These are phyloP conservation scores for Aurelia aurita DNA, from an alignment of 30 jellyfish, hydroid and myxozoan genomes.

Conservation along the genomic window DNA sequence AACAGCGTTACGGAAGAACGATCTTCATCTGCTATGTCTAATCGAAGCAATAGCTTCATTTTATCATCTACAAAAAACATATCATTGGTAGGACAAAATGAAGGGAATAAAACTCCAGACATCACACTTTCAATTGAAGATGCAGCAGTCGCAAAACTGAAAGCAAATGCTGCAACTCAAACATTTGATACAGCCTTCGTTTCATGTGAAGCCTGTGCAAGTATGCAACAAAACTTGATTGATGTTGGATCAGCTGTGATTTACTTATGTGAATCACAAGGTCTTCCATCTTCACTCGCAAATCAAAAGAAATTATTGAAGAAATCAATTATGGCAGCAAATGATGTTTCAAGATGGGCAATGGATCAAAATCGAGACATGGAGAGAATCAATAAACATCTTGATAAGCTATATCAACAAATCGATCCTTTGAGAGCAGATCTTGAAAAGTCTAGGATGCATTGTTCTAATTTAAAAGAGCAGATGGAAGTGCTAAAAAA, in stretches of 20 bases:
- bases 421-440: constrained; percentile 72
- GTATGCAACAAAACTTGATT: constrained; percentile 78
- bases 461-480: constrained; percentile 21
- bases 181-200: constrained; percentile 93
- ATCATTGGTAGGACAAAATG: constrained; percentile 4
- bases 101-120: not conserved
- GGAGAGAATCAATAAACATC: constrained; percentile 70
- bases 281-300: constrained; percentile 85
- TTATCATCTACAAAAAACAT: not conserved
- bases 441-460: constrained; percentile 37
- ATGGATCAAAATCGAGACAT: constrained; percentile 82
- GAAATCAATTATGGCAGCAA: constrained; percentile 77
- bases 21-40: constrained; percentile 7
- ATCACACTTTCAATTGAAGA: constrained; percentile 33
- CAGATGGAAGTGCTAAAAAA: constrained; percentile 29
- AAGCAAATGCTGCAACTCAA: constrained; percentile 72
- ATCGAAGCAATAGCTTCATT: not conserved
- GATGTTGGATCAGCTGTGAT: constrained; percentile 79
- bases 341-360: constrained; percentile 80
- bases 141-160: constrained; percentile 21
- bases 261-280: constrained; percentile 84
- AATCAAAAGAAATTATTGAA: constrained; percentile 71
- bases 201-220: constrained; percentile 84
- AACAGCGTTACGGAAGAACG: constrained; percentile 40
- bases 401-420: constrained; percentile 53